These are phyloP conservation scores for Gymnosoma rotundatum DNA, from an alignment of 2,888 invertebrate genomes.

Conservation along the genomic window DNA sequence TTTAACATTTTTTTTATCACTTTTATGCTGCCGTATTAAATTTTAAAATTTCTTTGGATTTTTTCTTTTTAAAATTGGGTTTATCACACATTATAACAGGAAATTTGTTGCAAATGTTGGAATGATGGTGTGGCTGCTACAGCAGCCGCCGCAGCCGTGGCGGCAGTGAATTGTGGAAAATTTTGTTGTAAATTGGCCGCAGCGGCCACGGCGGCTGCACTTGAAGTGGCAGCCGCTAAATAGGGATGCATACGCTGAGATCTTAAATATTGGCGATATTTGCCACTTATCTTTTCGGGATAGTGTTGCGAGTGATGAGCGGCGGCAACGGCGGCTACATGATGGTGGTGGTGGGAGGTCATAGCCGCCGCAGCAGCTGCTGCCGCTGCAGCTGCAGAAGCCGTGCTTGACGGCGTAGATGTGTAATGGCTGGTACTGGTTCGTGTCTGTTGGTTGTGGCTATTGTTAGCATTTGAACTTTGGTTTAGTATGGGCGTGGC, in stretches of 20 bases:
- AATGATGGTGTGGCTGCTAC: conserved; percentile 80
- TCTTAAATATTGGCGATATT: conserved; percentile 84
- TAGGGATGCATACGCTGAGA: conserved; percentile 85
- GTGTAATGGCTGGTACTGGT: conserved; percentile 64
- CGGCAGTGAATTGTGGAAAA: conserved; percentile 83
- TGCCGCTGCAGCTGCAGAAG: conserved; percentile 57
- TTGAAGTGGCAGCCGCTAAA: conserved; percentile 82
- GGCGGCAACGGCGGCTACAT: conserved; percentile 66
- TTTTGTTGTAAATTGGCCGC: conserved; percentile 80
- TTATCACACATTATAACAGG: conserved; percentile 85
- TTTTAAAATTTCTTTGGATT: conserved; percentile 62
- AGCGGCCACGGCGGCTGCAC: conserved; percentile 82
- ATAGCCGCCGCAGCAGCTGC: conserved; percentile 64
- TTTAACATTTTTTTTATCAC: conserved; percentile 51
- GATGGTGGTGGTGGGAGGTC: conserved; percentile 61
- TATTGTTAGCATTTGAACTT: conserved; percentile 68
- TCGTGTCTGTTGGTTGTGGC: conserved; percentile 52
- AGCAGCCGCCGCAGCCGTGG: conserved; percentile 76
- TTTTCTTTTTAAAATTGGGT: conserved; percentile 25
- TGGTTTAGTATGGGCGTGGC: conserved; percentile 77
- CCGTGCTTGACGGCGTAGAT: conserved; percentile 56
- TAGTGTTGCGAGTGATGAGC: conserved; percentile 71
- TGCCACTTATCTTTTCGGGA: conserved; percentile 82
- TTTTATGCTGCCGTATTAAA: conserved; percentile 59
- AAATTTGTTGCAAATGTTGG: conserved; percentile 84